Evolutionary conservation across 2,113 vertebrate species (phyloP).

Genomic region (Okapia johnstoni): DNA sequence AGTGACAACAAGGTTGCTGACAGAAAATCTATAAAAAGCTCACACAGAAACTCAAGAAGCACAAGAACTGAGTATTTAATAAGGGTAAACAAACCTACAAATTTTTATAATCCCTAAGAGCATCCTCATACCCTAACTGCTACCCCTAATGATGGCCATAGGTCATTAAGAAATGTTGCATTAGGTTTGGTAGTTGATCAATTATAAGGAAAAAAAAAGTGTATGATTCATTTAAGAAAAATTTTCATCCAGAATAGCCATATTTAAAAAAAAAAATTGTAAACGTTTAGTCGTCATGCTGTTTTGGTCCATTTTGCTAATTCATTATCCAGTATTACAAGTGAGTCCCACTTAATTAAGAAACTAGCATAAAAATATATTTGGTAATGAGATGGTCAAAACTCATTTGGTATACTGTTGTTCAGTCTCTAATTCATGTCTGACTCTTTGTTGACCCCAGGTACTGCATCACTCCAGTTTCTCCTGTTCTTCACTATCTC

Average conservation of each 20-base stretch:
- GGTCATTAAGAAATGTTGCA: background rate
- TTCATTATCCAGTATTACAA: background rate
- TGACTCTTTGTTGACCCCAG: background rate
- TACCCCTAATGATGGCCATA: background rate
- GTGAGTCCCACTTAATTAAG: background rate
- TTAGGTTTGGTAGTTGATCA: background rate
- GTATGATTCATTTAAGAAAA: background rate
- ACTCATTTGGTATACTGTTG: background rate
- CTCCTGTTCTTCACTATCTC: background rate
- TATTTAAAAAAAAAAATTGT: background rate
- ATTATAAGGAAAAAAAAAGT: background rate
- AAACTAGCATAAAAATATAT: background rate
- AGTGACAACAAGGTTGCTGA: background rate
- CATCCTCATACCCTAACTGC: background rate
- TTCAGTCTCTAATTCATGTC: background rate
- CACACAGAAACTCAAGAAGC: background rate
- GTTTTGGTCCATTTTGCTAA: background rate
- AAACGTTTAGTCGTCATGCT: background rate
- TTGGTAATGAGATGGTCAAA: background rate
- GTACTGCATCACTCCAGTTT: background rate
- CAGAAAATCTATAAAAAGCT: slow-evolving; percentile 35
- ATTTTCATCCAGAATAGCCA: background rate
- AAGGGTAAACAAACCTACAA: background rate
- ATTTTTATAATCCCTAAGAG: background rate
- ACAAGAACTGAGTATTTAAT: background rate